Evolutionary conservation across 2,888 invertebrate genomes (phyloP).

Genomic region (Cerceris rybyensis): DNA sequence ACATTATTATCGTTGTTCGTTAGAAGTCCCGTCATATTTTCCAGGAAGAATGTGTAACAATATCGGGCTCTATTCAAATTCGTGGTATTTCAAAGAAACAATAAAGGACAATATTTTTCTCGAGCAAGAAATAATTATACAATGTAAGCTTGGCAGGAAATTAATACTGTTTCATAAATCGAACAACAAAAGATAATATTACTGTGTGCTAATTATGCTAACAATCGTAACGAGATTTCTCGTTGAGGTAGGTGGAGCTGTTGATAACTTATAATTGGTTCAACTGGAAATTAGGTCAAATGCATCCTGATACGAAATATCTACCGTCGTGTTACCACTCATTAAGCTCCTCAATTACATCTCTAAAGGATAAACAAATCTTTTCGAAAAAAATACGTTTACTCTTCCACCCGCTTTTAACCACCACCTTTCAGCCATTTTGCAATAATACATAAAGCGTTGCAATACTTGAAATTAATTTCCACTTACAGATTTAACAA

Average conservation of each 20-base stretch:
- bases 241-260: neutral
- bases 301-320: conserved; percentile 17
- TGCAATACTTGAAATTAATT: too few species aligned
- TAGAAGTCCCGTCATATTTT: neutral
- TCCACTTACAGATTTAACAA: too few species aligned
- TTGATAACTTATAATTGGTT: neutral
- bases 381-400: neutral
- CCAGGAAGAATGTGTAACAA: too few species aligned
- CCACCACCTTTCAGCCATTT: too few species aligned
- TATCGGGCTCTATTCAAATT: too few species aligned
- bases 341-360: neutral
- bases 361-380: neutral
- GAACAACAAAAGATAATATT: conserved; percentile 9
- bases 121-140: neutral
- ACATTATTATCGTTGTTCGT: neutral
- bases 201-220: conserved; percentile 25
- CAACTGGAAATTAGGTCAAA: conserved; percentile 23
- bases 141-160: neutral
- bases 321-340: neutral
- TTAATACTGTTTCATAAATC: conserved; percentile 7
- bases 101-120: neutral
- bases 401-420: neutral
- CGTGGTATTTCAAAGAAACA: neutral
- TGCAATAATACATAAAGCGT: too few species aligned
- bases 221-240: conserved; percentile 30